Conservation (phyloP, 2,113 vertebrate genomes). For the Formicarius rufipectus region DNA sequence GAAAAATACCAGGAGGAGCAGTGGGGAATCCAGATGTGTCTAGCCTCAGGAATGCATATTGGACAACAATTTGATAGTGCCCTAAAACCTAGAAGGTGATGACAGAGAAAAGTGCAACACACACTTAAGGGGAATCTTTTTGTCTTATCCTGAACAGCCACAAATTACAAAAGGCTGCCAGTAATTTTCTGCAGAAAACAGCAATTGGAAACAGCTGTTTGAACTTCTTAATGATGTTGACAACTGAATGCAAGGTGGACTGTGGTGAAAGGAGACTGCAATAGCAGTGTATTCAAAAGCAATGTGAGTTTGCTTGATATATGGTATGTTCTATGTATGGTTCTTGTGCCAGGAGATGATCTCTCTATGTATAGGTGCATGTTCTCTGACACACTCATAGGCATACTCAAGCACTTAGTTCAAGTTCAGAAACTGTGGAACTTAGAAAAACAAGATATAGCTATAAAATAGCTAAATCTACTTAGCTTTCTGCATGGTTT, state of each 20-base stretch:
- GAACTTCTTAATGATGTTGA: background rate
- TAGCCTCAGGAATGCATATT: background rate
- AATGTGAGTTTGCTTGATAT: background rate
- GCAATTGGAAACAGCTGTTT: background rate
- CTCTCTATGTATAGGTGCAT: background rate
- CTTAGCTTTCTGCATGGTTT: background rate
- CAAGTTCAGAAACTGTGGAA: background rate
- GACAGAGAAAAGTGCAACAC: background rate
- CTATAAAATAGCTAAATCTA: background rate
- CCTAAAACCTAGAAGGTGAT: background rate
- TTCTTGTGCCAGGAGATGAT: background rate
- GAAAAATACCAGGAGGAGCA: background rate
- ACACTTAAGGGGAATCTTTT: no score
- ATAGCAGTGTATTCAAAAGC: background rate
- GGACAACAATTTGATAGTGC: background rate
- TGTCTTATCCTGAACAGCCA: background rate
- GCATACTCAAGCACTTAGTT: background rate
- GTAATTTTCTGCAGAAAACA: background rate
- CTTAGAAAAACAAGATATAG: background rate
- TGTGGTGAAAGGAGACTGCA: background rate
- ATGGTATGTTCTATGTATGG: background rate
- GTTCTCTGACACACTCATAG: background rate
- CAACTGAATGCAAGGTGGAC: background rate
- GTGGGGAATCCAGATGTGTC: background rate
- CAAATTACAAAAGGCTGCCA: background rate